A percentile compares a stretch with the other conserved stretches of the same genome.
Evolutionary conservation across 2,113 vertebrate species (phyloP).

Genomic region (Stigmatopora argus): DNA sequence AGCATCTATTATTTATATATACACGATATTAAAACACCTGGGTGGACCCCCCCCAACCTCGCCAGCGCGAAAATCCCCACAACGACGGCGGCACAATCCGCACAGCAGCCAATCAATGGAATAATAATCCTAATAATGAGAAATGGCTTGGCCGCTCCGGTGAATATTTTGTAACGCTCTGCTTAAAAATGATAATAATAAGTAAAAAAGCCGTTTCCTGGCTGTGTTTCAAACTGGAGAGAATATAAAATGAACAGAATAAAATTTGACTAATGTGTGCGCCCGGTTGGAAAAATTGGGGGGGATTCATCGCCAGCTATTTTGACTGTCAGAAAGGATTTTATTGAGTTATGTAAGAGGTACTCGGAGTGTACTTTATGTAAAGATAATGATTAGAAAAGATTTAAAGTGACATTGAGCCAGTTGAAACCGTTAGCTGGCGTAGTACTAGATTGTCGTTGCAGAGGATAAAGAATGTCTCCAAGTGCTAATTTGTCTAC

Average conservation of each 20-base stretch:
- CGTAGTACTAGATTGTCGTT: too few relatives aligned
- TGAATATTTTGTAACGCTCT: slow-evolving; percentile 2
- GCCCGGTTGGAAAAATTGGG: background rate
- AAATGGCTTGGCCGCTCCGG: background rate
- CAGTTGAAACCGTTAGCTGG: too few relatives aligned
- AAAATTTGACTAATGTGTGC: background rate
- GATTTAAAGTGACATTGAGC: too few relatives aligned
- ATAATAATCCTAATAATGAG: background rate
- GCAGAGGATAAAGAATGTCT: too few relatives aligned
- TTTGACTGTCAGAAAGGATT: background rate
- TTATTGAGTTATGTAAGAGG: background rate
- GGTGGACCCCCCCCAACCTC: background rate
- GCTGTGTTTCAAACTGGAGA: background rate
- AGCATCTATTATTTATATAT: background rate
- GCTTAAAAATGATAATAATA: slow-evolving; percentile 1
- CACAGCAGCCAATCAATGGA: background rate
- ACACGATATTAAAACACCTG: background rate
- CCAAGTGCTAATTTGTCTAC: too few relatives aligned
- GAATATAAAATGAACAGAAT: slow-evolving; percentile 4
- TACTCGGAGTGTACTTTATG: too few relatives aligned
- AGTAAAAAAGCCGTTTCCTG: background rate
- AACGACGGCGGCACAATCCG: background rate
- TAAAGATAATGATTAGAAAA: too few relatives aligned
- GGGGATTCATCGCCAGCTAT: background rate
- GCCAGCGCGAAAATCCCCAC: background rate